Evolutionary conservation across 2,888 invertebrate genomes (phyloP), one percentile per base, ranked within the genome.

Genomic region (Aromia moschata): DNA sequence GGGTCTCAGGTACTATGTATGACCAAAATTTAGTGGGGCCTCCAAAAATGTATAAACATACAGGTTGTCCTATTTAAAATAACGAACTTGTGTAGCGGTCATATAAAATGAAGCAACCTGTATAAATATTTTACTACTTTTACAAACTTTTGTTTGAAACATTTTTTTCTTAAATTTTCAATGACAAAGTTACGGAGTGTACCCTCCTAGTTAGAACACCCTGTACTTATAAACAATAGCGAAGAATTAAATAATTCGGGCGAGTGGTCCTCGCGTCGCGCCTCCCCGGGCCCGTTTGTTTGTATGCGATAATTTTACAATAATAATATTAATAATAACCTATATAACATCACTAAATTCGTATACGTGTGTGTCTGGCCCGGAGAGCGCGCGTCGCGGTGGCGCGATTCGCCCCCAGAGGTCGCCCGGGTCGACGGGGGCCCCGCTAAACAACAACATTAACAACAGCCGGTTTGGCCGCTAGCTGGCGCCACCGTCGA

Each of bases 281-380:
- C 57, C 56, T 31, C 58, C 44, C 43, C 31, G 45, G 45, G 57
- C 59, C 55, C 41, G 33, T 33, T 25, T 30, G 20, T 53, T 59
- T 52, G 64, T 62, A 67, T 67, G 49, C 67, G 68, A 70, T 61
- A 65, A 67, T 68, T 68, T 68, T 68, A 69, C 63, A 62, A 69
- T 69, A 69, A 70, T 70, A 64, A 70, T 65, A 67, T 67, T 69
- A 64, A 68, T 67, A 73, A 73, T 73, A 74, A 68, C 71, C 73
- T 76, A 75, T 71, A 68, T 71, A 76, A 74, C 76, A 77, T 77
- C 76, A 77, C 76, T 75, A 75, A 73, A 73, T 67, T 77, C 77
- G 77, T 77, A 77, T 77, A 78, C 77, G 69, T 74, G 70, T 72
- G 71, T 74, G 58, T 62, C 58, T 45, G 58, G 51, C 58, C n/a